Evolutionary conservation across 2,113 vertebrate genomes (phyloP).

Genomic region (Salvelinus fontinalis): DNA sequence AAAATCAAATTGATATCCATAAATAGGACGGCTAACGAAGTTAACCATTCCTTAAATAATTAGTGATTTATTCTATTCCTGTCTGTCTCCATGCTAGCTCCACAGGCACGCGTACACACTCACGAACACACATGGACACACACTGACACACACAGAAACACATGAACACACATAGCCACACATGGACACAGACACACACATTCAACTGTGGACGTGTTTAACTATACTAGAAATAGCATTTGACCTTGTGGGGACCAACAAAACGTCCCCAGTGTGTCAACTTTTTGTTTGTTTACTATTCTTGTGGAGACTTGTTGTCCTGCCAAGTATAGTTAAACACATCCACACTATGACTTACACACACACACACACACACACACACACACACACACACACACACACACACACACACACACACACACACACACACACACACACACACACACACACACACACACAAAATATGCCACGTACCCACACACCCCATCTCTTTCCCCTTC

Average conservation of each 20-base stretch:
- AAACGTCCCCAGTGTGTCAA: no score
- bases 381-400: not conserved
- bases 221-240: no score
- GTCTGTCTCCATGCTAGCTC: no score
- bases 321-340: no score
- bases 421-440: not conserved
- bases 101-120: no score
- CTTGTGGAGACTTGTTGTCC: no score
- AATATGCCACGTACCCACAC: not conserved
- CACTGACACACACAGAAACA: conserved; percentile 8
- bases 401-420: not conserved
- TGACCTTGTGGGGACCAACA: no score
- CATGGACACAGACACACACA: conserved; percentile 14
- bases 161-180: conserved; percentile 18
- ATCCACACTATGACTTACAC: not conserved
- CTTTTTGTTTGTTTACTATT: no score
- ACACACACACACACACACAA: not conserved
- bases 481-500: not conserved
- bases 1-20: no score
- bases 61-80: no score
- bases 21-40: no score
- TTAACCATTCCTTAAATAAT: no score
- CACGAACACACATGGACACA: conserved; percentile 5
- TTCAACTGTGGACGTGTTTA: not conserved
- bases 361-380: not conserved